These are phyloP conservation scores for Achlya flavicornis DNA, from an alignment of 2,888 invertebrate species.

Conservation along the genomic window DNA sequence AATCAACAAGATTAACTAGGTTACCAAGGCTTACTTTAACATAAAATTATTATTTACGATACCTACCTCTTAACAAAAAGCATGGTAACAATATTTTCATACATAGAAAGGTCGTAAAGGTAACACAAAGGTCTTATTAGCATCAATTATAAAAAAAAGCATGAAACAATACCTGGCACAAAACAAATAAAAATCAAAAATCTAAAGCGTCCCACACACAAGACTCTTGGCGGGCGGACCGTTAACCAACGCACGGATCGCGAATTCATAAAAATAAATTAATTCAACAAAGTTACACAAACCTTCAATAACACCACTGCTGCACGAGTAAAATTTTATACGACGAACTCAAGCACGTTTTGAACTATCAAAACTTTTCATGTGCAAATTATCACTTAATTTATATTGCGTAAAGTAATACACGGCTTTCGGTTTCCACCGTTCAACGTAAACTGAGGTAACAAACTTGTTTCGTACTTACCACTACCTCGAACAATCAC, in stretches of 20 bases:
- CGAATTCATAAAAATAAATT: slow-evolving; percentile 3
- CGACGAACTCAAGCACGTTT: slow-evolving; percentile 1
- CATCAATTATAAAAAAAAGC: not conserved
- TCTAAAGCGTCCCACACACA: slow-evolving; percentile 8
- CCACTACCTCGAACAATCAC: slow-evolving; percentile 28
- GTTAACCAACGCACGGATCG: slow-evolving; percentile 10
- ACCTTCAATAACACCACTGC: slow-evolving; percentile 7
- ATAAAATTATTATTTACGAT: too few relatives aligned
- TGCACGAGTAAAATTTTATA: not conserved
- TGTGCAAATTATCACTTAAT: not conserved
- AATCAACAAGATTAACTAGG: too few relatives aligned
- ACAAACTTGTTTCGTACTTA: slow-evolving; percentile 23
- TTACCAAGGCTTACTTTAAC: too few relatives aligned
- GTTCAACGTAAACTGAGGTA: slow-evolving; percentile 8
- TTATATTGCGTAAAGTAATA: not conserved
- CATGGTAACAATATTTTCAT: too few relatives aligned
- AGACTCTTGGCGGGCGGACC: not conserved
- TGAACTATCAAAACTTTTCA: not conserved
- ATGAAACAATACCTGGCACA: not conserved
- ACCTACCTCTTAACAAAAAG: too few relatives aligned
- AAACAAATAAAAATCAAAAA: not conserved
- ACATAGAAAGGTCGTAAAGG: too few relatives aligned
- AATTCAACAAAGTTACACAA: not conserved
- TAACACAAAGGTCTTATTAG: too few relatives aligned
- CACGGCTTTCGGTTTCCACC: not conserved